Evolutionary conservation across 2,113 vertebrate species (phyloP).

Genomic region (Phycodurus eques): DNA sequence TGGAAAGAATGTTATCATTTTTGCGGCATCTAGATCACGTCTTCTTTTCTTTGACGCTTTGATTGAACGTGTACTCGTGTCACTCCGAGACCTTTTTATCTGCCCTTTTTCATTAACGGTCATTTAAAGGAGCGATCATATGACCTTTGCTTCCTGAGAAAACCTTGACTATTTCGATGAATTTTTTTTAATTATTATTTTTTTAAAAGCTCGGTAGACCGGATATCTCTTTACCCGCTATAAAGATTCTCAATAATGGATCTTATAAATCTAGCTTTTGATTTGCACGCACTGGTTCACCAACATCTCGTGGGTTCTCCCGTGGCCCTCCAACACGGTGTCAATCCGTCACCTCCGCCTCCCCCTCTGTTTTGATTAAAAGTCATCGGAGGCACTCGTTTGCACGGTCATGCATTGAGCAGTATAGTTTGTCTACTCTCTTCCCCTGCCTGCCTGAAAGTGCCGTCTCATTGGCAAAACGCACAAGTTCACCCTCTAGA

Average conservation of each 20-base stretch:
- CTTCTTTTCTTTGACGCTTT: slow-evolving; percentile 53
- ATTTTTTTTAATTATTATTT: no score
- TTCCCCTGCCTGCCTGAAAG: slow-evolving; percentile 49
- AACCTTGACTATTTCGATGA: not conserved
- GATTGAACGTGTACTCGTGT: slow-evolving; percentile 35
- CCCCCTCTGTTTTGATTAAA: slow-evolving; percentile 48
- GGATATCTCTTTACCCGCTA: no score
- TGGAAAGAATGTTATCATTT: slow-evolving; percentile 63
- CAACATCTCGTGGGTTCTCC: no score
- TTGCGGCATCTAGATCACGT: slow-evolving; percentile 62
- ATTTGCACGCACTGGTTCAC: not conserved
- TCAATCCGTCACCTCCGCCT: slow-evolving; percentile 15
- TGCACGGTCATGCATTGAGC: slow-evolving; percentile 48
- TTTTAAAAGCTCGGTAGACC: not conserved
- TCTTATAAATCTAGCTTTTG: no score
- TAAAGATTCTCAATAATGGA: no score
- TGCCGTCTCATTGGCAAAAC: not conserved
- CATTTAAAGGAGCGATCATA: slow-evolving; percentile 31
- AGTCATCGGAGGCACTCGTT: slow-evolving; percentile 66
- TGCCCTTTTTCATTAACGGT: slow-evolving; percentile 51
- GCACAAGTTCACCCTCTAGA: slow-evolving; percentile 55
- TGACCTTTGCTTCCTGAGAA: not conserved
- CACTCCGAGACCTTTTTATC: slow-evolving; percentile 36
- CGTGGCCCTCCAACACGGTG: not conserved
- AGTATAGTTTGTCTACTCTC: slow-evolving; percentile 42